Evolutionary conservation across 2,888 invertebrate species (phyloP).

Genomic region (Charanyca ferruginea): DNA sequence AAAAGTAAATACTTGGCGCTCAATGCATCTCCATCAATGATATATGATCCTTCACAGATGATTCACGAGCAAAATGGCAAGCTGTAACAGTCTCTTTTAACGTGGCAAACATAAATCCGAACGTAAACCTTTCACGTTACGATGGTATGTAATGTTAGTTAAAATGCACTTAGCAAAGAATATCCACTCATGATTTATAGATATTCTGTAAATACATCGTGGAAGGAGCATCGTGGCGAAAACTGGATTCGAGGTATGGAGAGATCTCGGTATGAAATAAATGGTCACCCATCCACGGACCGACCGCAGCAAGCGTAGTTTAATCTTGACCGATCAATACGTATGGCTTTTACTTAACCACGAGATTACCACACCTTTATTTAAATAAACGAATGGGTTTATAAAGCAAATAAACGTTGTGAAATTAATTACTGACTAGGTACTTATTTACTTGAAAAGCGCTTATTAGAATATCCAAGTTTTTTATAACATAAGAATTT

Average conservation of each 20-base stretch:
- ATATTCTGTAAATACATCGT: too few relatives aligned
- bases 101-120: conserved; percentile 31
- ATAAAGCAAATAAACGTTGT: conserved; percentile 11
- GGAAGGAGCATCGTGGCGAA: too few relatives aligned
- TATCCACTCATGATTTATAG: background rate
- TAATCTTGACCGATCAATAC: too few relatives aligned
- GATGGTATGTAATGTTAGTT: conserved; percentile 5
- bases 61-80: conserved; percentile 52
- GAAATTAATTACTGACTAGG: background rate
- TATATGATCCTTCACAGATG: conserved; percentile 41
- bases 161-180: conserved; percentile 14
- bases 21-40: conserved; percentile 37
- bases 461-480: background rate
- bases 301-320: too few relatives aligned
- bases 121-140: conserved; percentile 18
- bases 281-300: too few relatives aligned
- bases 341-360: too few relatives aligned
- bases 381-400: conserved; percentile 12
- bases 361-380: background rate
- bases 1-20: conserved; percentile 50
- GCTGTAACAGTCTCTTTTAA: conserved; percentile 37
- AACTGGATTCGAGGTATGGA: too few relatives aligned
- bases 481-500: conserved; percentile 4
- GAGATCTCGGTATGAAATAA: too few relatives aligned
- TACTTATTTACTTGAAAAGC: conserved; percentile 17